Conservation (phyloP, 1,140 invertebrate species). For the Thalassaphorura encarpata region DNA sequence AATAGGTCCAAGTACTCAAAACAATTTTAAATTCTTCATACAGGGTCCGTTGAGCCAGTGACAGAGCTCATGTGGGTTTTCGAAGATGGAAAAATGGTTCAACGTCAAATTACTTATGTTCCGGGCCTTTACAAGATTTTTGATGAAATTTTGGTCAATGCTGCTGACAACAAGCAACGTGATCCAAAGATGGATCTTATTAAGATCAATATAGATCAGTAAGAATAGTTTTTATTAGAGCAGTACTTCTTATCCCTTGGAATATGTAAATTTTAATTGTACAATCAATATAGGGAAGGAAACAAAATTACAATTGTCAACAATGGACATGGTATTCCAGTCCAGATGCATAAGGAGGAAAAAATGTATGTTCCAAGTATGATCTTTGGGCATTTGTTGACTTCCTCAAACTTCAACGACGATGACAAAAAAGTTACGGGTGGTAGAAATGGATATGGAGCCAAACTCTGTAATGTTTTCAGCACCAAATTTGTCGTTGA, state of each 20-base stretch:
- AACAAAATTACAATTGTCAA: slow-evolving; percentile 94
- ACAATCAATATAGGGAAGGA: slow-evolving; percentile 57
- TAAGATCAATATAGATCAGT: slow-evolving; percentile 91
- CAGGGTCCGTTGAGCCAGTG: slow-evolving; percentile 74
- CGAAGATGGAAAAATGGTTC: slow-evolving; percentile 66
- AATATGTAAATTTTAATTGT: too few species aligned
- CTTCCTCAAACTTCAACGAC: slow-evolving; percentile 99
- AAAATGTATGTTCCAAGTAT: slow-evolving; percentile 99
- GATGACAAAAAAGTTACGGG: slow-evolving; percentile 95
- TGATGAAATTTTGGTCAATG: slow-evolving; percentile 99
- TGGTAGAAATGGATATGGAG: slow-evolving; percentile 97
- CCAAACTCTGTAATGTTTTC: slow-evolving; percentile 99
- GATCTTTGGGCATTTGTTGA: slow-evolving; percentile 98
- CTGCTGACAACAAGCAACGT: slow-evolving; percentile 97
- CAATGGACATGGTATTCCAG: slow-evolving; percentile 97
- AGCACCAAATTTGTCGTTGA: slow-evolving; percentile 94
- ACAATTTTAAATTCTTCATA: slow-evolving; percentile 4
- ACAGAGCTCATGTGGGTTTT: slow-evolving; percentile 92
- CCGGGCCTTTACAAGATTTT: slow-evolving; percentile 99
- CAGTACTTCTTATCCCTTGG: too few species aligned
- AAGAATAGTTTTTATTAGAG: too few species aligned
- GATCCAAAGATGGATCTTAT: slow-evolving; percentile 91
- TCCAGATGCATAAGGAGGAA: slow-evolving; percentile 93
- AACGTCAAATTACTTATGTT: slow-evolving; percentile 83
- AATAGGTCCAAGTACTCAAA: background rate